Base-by-base conservation (phyloP, 2,113 vertebrate species). In the Brienomyrus brachyistius region DNA sequence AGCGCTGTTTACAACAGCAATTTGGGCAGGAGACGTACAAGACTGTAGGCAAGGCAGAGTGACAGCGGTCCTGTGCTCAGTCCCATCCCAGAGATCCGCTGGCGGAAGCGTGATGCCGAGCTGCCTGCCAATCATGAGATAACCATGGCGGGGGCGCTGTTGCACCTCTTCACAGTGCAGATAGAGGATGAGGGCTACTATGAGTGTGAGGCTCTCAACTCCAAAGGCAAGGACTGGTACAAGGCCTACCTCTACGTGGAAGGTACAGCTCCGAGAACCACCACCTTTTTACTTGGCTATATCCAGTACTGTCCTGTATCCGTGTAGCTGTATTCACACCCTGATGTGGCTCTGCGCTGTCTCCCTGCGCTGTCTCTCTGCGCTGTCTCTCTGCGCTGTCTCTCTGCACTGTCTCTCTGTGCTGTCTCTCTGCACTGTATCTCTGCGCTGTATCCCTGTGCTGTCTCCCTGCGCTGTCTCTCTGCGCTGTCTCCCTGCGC, bases 171-270 rank as follows among this genome's bases (percentile, higher is more conserved):
- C 94, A 99, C 98, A 77, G 97, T 99, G 74, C 98, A 99, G 91
- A 96, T 98, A 15, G 98, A 99, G 93, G 98, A 99, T 86, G 98
- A 97, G 92, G 98, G 98, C 2, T 92, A 91, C 21, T 99, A 99
- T 19, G 97, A 98, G 89, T 99, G 98, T 91, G 98, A 99, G 92
- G 98, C 98, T 83, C 96, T 98, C 93, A 99, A 99, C 91, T 96
- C 97, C 35, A 97, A 97, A 94, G 98, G 98, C 88, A 98, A 97
- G 93, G 98, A 99, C 95, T 97, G 96, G 93, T 95, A 98, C 93
- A 97, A 97, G 91, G 97, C 97, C 91, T 97, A 96, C 95, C 92
- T 99, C 91, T 98, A 98, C 88, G 97, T 99, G 80, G 96, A 99
- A 95, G 97, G 98, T 98, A 95, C 93, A 92, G 15, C 90, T 17